Conservation (phyloP, 1,140 invertebrate genomes). For the Oreohelix idahoensis region DNA sequence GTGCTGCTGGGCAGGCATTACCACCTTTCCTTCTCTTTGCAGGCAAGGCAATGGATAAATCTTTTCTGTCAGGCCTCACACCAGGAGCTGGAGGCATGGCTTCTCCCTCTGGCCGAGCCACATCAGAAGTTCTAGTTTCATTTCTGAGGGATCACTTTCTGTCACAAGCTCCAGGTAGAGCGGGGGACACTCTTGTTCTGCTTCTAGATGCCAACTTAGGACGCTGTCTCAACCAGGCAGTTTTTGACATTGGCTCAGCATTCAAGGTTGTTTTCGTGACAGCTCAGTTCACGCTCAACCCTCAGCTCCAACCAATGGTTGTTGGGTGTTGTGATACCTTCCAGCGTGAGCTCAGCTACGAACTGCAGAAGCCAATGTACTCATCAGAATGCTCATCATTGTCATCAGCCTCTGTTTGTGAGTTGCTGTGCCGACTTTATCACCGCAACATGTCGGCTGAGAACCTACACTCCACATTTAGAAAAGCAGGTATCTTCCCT, state of each 20-base stretch:
- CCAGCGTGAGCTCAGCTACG: conserved; percentile 15
- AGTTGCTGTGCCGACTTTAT: conserved; percentile 31
- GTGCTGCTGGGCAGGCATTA: conserved; percentile 26
- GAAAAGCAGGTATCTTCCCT: conserved; percentile 26
- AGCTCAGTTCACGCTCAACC: not conserved
- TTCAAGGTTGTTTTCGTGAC: conserved; percentile 33
- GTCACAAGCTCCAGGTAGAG: conserved; percentile 24
- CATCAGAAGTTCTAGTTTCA: conserved; percentile 21
- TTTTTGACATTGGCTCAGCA: conserved; percentile 24
- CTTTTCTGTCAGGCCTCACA: not conserved
- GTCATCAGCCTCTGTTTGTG: conserved; percentile 23
- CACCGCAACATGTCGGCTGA: conserved; percentile 29
- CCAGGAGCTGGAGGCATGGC: conserved; percentile 22
- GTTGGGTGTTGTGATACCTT: conserved; percentile 24
- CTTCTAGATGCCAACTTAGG: conserved; percentile 26
- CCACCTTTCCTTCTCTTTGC: conserved; percentile 29
- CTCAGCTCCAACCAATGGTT: conserved; percentile 27
- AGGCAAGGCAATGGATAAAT: conserved; percentile 23
- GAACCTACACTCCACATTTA: conserved; percentile 18
- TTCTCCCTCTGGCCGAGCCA: not conserved
- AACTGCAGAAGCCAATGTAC: conserved; percentile 28
- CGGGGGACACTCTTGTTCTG: conserved; percentile 21
- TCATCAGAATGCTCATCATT: conserved; percentile 8
- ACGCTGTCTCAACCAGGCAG: conserved; percentile 8
- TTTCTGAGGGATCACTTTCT: conserved; percentile 27